phyloP scores from a whole-genome alignment of 2,113 vertebrate species.

The Sciurus niger region DNA sequence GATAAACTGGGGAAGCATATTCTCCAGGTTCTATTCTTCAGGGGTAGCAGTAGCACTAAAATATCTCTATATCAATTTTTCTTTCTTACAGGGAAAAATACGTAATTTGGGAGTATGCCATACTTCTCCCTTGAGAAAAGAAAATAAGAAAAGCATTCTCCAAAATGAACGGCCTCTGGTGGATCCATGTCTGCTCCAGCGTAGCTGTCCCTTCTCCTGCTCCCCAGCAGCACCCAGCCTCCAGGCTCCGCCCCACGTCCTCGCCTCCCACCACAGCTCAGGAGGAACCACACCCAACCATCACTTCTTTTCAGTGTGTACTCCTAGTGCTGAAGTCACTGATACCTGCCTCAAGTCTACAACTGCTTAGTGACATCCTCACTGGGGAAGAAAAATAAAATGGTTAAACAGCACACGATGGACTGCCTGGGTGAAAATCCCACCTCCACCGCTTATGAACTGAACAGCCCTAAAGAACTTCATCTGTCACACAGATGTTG shows the following conservation, averaged over 20 bases:
- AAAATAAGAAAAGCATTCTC: constrained; percentile 33
- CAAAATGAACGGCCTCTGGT: neutral
- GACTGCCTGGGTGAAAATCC: neutral
- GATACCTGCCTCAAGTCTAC: neutral
- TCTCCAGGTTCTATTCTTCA: neutral
- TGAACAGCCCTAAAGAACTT: neutral
- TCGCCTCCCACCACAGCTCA: neutral
- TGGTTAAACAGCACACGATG: neutral
- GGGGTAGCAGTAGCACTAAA: neutral
- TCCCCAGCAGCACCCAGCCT: too few species aligned
- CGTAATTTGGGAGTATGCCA: neutral
- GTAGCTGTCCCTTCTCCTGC: neutral
- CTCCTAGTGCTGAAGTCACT: neutral
- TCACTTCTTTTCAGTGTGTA: neutral
- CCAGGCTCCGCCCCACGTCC: neutral
- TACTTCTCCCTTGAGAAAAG: neutral
- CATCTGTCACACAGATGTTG: neutral
- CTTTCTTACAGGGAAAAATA: neutral
- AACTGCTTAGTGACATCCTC: neutral
- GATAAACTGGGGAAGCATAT: neutral
- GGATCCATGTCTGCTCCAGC: neutral
- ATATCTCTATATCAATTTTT: neutral
- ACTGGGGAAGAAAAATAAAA: neutral
- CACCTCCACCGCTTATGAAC: neutral
- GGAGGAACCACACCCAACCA: neutral